phyloP scores from a whole-genome alignment of 2,888 invertebrate species.

The Cerastis rubricosa region DNA sequence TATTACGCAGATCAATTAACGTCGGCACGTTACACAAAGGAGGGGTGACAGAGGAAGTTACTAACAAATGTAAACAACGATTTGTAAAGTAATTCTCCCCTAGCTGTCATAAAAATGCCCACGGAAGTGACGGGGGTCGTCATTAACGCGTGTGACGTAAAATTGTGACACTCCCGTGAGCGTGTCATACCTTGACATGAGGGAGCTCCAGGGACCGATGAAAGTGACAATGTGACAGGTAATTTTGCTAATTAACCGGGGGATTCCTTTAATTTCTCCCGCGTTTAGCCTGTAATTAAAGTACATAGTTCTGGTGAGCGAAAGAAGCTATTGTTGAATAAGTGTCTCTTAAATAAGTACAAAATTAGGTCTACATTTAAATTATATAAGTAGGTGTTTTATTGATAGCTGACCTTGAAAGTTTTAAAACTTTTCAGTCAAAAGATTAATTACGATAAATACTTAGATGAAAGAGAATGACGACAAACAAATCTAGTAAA shows the following conservation, averaged over 20 bases:
- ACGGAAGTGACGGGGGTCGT: constrained; percentile 73
- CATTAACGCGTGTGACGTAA: constrained; percentile 74
- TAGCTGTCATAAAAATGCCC: constrained; percentile 67
- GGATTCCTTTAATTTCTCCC: constrained; percentile 68
- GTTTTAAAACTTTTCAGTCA: background rate
- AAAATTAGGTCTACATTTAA: background rate
- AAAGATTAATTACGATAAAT: background rate
- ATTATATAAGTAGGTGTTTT: background rate
- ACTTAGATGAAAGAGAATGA: background rate
- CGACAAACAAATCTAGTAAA: background rate
- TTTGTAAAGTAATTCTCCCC: constrained; percentile 69
- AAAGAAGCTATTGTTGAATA: background rate
- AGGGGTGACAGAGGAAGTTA: constrained; percentile 49
- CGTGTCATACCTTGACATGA: constrained; percentile 70
- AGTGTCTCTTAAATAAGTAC: background rate
- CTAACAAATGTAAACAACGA: constrained; percentile 67
- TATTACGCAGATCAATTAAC: constrained; percentile 50
- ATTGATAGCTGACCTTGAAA: background rate
- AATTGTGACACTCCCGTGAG: constrained; percentile 76
- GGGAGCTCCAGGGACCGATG: constrained; percentile 73
- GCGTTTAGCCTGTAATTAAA: constrained; percentile 27
- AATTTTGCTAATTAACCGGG: constrained; percentile 78
- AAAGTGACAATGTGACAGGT: constrained; percentile 72
- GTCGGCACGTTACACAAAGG: constrained; percentile 16
- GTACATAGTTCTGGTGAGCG: background rate